These are phyloP conservation scores for Alitta virens DNA, from an alignment of 2,888 invertebrate genomes.

Conservation along the genomic window DNA sequence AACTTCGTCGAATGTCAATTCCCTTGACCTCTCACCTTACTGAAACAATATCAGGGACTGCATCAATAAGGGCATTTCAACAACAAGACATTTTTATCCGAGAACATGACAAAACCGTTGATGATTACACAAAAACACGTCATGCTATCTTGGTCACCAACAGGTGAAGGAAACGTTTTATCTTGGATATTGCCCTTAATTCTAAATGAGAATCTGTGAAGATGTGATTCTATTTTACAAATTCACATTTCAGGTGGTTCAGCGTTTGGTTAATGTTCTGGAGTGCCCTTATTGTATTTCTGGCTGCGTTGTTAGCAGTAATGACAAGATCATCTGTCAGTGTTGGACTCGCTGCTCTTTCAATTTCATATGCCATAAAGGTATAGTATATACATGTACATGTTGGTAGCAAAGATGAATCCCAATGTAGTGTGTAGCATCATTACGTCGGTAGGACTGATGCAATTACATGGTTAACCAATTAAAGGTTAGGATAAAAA, in stretches of 20 bases:
- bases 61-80: conserved; percentile 81
- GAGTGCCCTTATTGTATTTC: conserved; percentile 88
- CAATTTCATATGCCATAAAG: conserved; percentile 54
- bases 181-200: too few relatives aligned
- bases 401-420: too few relatives aligned
- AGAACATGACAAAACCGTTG: conserved; percentile 87
- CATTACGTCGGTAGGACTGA: too few relatives aligned
- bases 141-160: conserved; percentile 75
- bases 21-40: conserved; percentile 92
- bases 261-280: conserved; percentile 89
- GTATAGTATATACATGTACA: too few relatives aligned
- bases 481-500: too few relatives aligned
- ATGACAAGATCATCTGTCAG: conserved; percentile 64
- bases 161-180: too few relatives aligned
- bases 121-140: conserved; percentile 74
- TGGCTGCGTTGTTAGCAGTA: conserved; percentile 86
- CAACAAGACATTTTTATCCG: conserved; percentile 78
- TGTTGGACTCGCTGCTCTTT: conserved; percentile 63
- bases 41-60: conserved; percentile 77
- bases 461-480: too few relatives aligned
- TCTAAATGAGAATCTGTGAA: too few relatives aligned
- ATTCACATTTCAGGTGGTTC: conserved; percentile 79
- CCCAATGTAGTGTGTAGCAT: too few relatives aligned
- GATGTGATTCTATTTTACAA: too few relatives aligned
- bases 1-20: conserved; percentile 89